These are phyloP conservation scores for Cephalopachus bancanus DNA, from an alignment of 2,797 vertebrate genomes.

Conservation along the genomic window DNA sequence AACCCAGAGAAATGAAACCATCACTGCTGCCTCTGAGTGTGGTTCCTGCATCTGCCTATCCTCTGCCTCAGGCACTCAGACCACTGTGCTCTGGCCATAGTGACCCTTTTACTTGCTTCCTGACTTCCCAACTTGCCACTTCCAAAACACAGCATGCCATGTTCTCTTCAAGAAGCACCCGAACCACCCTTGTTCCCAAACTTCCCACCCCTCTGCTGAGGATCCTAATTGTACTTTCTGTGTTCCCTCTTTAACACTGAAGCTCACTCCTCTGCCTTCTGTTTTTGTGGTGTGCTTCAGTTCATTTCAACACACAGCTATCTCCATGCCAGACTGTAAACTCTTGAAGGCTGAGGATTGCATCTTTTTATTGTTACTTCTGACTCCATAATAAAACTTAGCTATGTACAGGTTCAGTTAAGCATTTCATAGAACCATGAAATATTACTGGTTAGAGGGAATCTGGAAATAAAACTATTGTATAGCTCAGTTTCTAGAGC, in stretches of 20 bases:
- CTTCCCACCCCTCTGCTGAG: not conserved
- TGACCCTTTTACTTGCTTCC: not conserved
- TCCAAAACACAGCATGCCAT: not conserved
- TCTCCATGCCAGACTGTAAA: not conserved
- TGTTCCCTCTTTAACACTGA: not conserved
- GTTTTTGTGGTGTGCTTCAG: not conserved
- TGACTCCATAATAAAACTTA: not conserved
- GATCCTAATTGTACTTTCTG: not conserved
- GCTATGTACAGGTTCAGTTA: not conserved
- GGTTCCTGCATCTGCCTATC: not conserved
- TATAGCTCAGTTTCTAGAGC: not conserved
- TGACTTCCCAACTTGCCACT: not conserved
- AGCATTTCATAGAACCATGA: not conserved
- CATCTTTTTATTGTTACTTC: not conserved
- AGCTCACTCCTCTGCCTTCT: not conserved
- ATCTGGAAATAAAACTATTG: not conserved
- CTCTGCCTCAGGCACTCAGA: not conserved
- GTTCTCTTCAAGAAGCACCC: not conserved
- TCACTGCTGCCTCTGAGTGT: not conserved
- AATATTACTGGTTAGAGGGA: not conserved
- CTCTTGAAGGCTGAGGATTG: not conserved
- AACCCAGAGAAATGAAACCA: not conserved
- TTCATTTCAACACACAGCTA: not conserved
- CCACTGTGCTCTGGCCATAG: not conserved
- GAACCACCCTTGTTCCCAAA: not conserved